Evolutionary conservation across 2,888 invertebrate genomes (phyloP).

Genomic region (Megalurothrips usitatus): DNA sequence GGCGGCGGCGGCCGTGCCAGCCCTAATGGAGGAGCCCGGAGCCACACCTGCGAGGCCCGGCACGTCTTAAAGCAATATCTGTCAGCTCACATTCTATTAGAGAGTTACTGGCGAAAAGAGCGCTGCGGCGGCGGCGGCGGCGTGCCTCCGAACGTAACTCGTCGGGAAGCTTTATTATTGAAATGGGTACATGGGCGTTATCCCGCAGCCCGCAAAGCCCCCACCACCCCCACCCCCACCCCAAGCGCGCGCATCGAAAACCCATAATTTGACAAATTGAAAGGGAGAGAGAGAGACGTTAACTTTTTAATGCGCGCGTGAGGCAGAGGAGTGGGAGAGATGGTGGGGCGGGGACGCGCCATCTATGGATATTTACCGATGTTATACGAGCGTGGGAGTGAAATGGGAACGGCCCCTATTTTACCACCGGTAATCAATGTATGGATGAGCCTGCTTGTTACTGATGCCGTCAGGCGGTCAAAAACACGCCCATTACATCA

Average conservation of each 20-base stretch:
- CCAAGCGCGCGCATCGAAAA: neutral
- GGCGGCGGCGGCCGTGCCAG: too few relatives aligned
- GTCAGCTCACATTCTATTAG: too few relatives aligned
- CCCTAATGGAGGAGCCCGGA: too few relatives aligned
- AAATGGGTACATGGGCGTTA: too few relatives aligned
- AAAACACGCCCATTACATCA: neutral
- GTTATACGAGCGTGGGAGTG: too few relatives aligned
- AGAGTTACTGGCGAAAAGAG: too few relatives aligned
- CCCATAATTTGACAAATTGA: constrained; percentile 1
- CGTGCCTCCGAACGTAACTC: too few relatives aligned
- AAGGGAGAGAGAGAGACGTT: neutral
- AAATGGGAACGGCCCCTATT: neutral
- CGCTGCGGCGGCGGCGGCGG: too few relatives aligned
- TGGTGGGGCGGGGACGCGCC: neutral
- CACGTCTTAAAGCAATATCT: too few relatives aligned
- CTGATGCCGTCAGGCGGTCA: too few relatives aligned
- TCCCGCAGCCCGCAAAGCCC: neutral
- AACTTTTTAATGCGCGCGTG: neutral
- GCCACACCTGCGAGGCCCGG: too few relatives aligned
- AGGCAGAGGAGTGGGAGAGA: constrained; percentile 7
- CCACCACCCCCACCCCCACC: neutral
- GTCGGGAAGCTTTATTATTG: too few relatives aligned
- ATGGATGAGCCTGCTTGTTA: neutral
- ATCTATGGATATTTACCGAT: neutral
- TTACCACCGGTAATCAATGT: neutral